Evolutionary conservation across 53 echinoderm and acorn worm genomes (phyloP), one percentile per base, ranked within the genome.

Genomic region (Hippasteria phrygiana): DNA sequence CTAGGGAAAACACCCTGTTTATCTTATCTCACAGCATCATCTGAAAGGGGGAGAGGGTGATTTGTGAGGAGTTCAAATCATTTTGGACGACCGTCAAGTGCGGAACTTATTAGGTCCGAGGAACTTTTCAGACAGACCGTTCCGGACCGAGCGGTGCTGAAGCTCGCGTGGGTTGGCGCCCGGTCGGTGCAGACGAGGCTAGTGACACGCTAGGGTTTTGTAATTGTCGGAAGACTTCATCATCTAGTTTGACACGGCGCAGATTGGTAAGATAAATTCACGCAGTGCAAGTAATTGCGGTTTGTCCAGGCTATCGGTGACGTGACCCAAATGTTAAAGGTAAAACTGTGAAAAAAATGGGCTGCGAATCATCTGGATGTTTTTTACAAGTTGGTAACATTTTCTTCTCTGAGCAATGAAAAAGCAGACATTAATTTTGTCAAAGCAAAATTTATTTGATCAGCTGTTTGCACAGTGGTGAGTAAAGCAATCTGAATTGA

Each of bases 201-300:
- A 22, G 55, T 78, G 78, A 78, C 78, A 78, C 78, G 78, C 55
- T 22, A 55, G 40, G n/a, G 78, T 47, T 78, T 59, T 78, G n/a
- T 78, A 78, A 78, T 78, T 78, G 78, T 78, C 78, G 78, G 78
- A 78, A 78, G 78, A 41, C 12, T 34, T 59, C 20, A 78, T 78
- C 37, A 78, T 78, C 55, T 36, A n/a, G 59, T 78, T 59, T 78
- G 78, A 59, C 78, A 59, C 39, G 78, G 62, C 12, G 24, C 78
- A 78, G 78, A 37, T 48, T 54, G 32, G 18, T 34, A 54, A n/a
- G 77, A 55, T 32, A 35, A 66, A 59, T 8, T 59, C 59, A 59
- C 33, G 13, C 35, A 66, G 16, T 66, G 35, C 33, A 33, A 66
- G 33, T 11, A 34, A 12, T 34, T 66, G 78, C 14, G 77, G 13